Evolutionary conservation across 2,797 vertebrate species (phyloP), one percentile per base, ranked within the genome.

Genomic region (Sparus aurata): DNA sequence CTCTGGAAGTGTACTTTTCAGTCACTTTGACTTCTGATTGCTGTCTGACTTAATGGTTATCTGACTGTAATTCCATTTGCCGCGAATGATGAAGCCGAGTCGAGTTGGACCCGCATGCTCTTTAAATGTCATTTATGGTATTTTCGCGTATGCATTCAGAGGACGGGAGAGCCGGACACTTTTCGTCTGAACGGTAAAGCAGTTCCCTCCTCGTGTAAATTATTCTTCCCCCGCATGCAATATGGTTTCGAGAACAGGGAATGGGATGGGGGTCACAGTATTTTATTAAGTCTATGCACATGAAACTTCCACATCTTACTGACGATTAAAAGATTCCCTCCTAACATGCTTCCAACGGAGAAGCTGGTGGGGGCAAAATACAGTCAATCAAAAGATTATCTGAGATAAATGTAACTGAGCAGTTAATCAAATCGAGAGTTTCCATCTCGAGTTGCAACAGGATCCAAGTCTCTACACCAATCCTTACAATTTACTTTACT

Each of bases 111-210:
- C 52, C 69, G 46, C 16, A 1, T 64, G 73, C 54, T 80, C 73
- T 85, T 79, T 77, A 70, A 79, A 83, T 81, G 73, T 38, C 47
- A 86, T 84, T 84, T 69, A 75, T 78, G 58, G 49, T 58, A 54
- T 91, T 86, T 86, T 85, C 46, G 74, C 66, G 64, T n/a, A 59
- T 64, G 49, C 59, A 77, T 54, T 77, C 47, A 68, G 54, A 77
- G 25, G 65, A 82, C n/a, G 17, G 67, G 46, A 59, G 63, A 74
- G 45, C 18, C 46, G 55, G 43, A 47, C 50, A 27, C 50, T 73
- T 49, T 66, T 69, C 43, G 74, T 25, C 61, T 54, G 4, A 61
- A 68, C 23, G 12, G 15, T 57, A 45, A 65, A 69, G 30, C 27
- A 50, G 38, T 22, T 8, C 30, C 16, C 34, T 70, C 10, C n/a